A percentile compares a stretch with the other conserved stretches of the same genome.
Evolutionary conservation across 2,888 invertebrate species (phyloP).

Genomic region (Oxycera nigricornis): DNA sequence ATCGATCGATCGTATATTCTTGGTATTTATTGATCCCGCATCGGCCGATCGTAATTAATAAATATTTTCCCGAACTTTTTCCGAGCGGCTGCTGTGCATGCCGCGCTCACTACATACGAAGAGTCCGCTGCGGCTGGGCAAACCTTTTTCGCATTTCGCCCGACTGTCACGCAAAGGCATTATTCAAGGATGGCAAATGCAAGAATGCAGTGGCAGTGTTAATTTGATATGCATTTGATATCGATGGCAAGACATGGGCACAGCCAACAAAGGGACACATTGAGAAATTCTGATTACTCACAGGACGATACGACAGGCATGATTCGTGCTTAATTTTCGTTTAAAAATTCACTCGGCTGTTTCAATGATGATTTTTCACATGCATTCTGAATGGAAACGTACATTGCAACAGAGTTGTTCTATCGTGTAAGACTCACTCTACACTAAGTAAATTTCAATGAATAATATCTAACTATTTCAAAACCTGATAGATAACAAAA

Average conservation of each 20-base stretch:
- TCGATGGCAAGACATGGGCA: background rate
- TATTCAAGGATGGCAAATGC: slow-evolving; percentile 18
- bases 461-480: too few species aligned
- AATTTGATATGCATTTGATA: slow-evolving; percentile 37
- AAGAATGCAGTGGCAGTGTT: slow-evolving; percentile 33
- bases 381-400: too few species aligned
- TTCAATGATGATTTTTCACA: too few species aligned
- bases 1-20: slow-evolving; percentile 37
- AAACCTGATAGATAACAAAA: too few species aligned
- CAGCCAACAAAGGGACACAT: background rate
- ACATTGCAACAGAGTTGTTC: too few species aligned
- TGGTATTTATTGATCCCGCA: slow-evolving; percentile 38
- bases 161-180: slow-evolving; percentile 34
- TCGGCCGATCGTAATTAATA: slow-evolving; percentile 40
- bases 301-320: too few species aligned
- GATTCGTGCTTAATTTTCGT: too few species aligned
- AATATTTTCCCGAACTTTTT: slow-evolving; percentile 30
- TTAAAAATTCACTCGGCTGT: too few species aligned
- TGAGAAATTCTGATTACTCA: too few species aligned
- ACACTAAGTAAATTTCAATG: too few species aligned
- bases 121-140: background rate
- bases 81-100: background rate
- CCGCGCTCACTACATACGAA: background rate
- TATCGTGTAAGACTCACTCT: too few species aligned
- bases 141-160: slow-evolving; percentile 10